These are phyloP conservation scores for Amazona ochrocephala DNA, from an alignment of 2,797 vertebrate genomes.

Conservation along the genomic window DNA sequence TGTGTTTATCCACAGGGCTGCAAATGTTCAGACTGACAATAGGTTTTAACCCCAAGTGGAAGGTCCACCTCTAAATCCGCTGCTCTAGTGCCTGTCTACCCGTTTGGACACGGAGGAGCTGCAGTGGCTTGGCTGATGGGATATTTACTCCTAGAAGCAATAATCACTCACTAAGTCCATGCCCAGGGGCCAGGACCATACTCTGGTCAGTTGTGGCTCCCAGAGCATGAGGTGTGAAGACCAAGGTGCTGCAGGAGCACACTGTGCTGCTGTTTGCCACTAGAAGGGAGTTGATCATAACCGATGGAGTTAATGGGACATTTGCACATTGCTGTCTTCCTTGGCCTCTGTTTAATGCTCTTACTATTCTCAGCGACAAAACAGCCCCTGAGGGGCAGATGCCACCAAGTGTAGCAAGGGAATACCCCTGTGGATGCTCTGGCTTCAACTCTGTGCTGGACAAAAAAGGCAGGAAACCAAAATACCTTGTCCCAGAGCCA, in stretches of 20 bases:
- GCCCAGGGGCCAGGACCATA: not conserved
- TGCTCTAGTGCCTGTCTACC: accelerated
- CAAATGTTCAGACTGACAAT: slow-evolving; percentile 10
- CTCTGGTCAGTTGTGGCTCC: not conserved
- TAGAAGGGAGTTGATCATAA: not conserved
- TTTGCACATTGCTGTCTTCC: not conserved
- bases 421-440: slow-evolving; percentile 41
- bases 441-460: not conserved
- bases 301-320: not conserved
- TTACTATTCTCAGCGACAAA: slow-evolving; percentile 31
- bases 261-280: not conserved
- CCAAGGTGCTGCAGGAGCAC: not conserved
- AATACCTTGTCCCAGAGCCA: slow-evolving; percentile 50
- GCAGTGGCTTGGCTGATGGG: not conserved
- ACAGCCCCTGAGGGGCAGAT: slow-evolving; percentile 27
- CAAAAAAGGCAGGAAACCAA: slow-evolving; percentile 67
- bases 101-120: not conserved
- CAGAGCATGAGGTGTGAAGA: not conserved
- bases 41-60: slow-evolving; percentile 16
- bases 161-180: not conserved
- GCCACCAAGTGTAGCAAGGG: slow-evolving; percentile 21
- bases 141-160: not conserved
- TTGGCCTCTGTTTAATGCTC: not conserved
- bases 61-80: not conserved
- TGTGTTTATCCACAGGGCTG: slow-evolving; percentile 29